Evolutionary conservation across 92 coral and sea anemone genomes (phyloP), one percentile per base, ranked within the genome.

Genomic region (Siderastrea radians): DNA sequence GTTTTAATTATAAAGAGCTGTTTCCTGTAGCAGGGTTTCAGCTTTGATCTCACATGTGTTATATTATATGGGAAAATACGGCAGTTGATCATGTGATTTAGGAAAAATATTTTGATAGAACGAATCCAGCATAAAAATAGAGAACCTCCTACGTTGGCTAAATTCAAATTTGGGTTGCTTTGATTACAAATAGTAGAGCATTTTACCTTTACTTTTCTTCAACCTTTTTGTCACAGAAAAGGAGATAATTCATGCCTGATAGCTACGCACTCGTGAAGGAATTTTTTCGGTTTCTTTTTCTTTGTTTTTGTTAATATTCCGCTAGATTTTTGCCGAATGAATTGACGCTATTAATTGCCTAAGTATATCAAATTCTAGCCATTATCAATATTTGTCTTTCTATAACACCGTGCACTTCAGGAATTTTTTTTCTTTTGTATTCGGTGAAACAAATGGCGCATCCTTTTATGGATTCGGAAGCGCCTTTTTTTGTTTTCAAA

Each of bases 1-100:
- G 69, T 58, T 70, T 68, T 81, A 81, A 81, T 81, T 81, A 68
- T n/a, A 68, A 68, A 71, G 78, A 69, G 68, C 45, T 82, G 86
- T 48, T 82, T 82, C 86, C 86, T 82, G 86, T 58, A 54, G 62
- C 12, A 72, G 45, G 77, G 69, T 82, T 69, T 81, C 59, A 47
- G 45, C 44, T 69, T 82, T 82, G 86, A 82, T 82, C 86, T n/a
- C 68, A 0, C 44, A 68, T 43, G 75, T 68, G 49, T 67, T 38
- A 53, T 53, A 80, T 64, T 61, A 51, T 66, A 44, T 66, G 59
- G 49, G 1, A 66, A 80, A 80, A 26, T 52, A 38, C 63, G 51
- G 19, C 13, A 17, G 58, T 16, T 58, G 3, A 66, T 67, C 74
- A 10, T 66, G 74, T 80, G 75, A 80, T 65, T n/a, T 46, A 26